These are phyloP conservation scores for Hydrolagus affinis DNA, from an alignment of 2,113 vertebrate genomes.

Conservation along the genomic window DNA sequence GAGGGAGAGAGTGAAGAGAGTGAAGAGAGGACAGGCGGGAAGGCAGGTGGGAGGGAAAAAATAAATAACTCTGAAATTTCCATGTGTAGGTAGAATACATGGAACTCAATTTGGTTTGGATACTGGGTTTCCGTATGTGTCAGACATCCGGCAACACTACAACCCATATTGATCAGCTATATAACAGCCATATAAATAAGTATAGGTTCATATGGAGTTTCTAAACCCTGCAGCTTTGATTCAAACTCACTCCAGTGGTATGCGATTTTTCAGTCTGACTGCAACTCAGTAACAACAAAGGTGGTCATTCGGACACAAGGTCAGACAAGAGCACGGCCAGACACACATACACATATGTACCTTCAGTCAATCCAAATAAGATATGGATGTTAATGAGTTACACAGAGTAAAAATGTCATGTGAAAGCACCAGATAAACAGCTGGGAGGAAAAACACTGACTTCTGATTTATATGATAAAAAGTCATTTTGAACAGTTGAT, in stretches of 20 bases:
- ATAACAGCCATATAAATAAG: neutral
- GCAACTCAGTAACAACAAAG: too few species aligned
- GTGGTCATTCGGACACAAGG: too few species aligned
- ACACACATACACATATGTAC: neutral
- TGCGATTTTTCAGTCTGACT: neutral
- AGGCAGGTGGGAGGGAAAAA: neutral
- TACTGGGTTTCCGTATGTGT: too few species aligned
- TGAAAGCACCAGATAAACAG: neutral
- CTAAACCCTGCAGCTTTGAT: neutral
- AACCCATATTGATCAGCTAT: neutral
- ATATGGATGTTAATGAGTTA: neutral
- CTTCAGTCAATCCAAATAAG: neutral
- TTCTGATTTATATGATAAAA: too few species aligned
- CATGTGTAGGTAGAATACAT: too few species aligned
- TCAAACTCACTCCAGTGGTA: neutral
- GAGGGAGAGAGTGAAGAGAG: neutral
- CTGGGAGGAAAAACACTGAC: slow-evolving; percentile 35
- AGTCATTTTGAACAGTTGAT: neutral
- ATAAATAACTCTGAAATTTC: neutral
- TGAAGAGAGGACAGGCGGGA: neutral
- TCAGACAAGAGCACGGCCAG: neutral
- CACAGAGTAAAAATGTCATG: neutral
- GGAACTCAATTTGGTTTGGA: too few species aligned
- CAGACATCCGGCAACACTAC: too few species aligned
- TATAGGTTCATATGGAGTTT: neutral